These are phyloP conservation scores for Steinernema feltiae DNA, from an alignment of 1,140 invertebrate genomes.

Conservation along the genomic window DNA sequence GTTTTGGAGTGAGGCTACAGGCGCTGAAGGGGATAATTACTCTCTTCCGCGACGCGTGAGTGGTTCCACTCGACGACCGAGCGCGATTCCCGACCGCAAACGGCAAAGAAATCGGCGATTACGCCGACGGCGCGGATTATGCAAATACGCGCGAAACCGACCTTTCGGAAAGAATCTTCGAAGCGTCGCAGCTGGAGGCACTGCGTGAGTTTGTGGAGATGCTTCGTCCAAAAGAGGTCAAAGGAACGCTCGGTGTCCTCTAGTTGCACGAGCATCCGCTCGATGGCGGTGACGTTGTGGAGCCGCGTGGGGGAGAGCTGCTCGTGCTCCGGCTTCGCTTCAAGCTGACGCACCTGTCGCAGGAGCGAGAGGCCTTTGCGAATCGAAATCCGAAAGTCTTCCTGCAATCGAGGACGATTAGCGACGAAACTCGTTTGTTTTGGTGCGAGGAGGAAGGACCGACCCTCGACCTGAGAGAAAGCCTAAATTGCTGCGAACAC, in stretches of 20 bases:
- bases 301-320: constrained; percentile 65
- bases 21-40: constrained; percentile 15
- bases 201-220: constrained; percentile 77
- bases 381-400: constrained; percentile 56
- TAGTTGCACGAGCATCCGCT: constrained; percentile 82
- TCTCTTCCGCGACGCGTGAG: constrained; percentile 3
- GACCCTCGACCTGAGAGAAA: background rate
- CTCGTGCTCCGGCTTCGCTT: constrained; percentile 50
- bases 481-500: background rate
- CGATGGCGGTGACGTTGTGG: constrained; percentile 82
- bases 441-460: background rate
- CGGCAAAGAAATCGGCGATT: background rate
- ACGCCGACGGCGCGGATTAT: background rate
- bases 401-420: constrained; percentile 38
- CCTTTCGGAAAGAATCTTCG: constrained; percentile 76
- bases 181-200: constrained; percentile 81
- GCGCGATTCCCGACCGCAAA: background rate
- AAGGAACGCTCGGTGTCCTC: constrained; percentile 89
- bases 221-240: constrained; percentile 83
- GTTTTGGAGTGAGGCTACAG: background rate
- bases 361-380: constrained; percentile 56
- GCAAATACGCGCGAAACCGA: constrained; percentile 55
- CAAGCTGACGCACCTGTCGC: constrained; percentile 57
- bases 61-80: background rate
- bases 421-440: background rate